Conservation (phyloP, 2,797 vertebrate species). For the Dendrocincla fuliginosa region DNA sequence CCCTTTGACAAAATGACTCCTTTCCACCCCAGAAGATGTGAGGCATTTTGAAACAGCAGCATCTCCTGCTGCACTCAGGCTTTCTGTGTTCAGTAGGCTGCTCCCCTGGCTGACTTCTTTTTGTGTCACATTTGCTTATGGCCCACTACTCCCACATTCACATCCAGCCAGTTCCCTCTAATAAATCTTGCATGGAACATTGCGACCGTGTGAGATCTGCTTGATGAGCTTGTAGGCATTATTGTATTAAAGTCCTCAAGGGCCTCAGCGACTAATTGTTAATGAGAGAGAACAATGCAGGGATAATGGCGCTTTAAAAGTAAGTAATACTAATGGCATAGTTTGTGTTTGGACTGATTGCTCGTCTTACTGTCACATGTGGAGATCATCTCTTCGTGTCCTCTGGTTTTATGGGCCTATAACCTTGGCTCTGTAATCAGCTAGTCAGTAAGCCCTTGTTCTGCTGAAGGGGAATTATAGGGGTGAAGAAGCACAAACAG, state of each 20-base stretch:
- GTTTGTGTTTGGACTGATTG: not conserved
- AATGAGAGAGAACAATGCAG: conserved; percentile 27
- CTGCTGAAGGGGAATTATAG: not conserved
- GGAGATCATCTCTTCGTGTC: not conserved
- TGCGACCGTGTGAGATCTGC: not conserved
- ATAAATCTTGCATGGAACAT: conserved; percentile 48
- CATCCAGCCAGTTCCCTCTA: conserved; percentile 4
- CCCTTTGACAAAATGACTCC: not conserved
- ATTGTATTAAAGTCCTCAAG: conserved; percentile 53
- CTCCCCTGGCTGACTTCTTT: conserved; percentile 20
- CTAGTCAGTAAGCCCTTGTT: not conserved
- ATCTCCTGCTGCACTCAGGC: not conserved
- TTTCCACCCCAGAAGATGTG: not conserved
- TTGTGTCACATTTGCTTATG: conserved; percentile 46
- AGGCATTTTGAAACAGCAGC: not conserved
- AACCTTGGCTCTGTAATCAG: conserved; percentile 3
- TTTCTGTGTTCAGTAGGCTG: conserved; percentile 24
- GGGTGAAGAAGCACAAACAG: not conserved
- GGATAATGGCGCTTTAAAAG: conserved; percentile 18
- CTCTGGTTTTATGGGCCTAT: conserved; percentile 9
- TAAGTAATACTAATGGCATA: conserved; percentile 51
- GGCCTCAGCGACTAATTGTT: conserved; percentile 41
- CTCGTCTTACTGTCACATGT: not conserved
- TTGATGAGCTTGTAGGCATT: conserved; percentile 24
- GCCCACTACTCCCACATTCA: conserved; percentile 44